Evolutionary conservation across 2,113 vertebrate species (phyloP).

Genomic region (Ceuthmochares aereus): DNA sequence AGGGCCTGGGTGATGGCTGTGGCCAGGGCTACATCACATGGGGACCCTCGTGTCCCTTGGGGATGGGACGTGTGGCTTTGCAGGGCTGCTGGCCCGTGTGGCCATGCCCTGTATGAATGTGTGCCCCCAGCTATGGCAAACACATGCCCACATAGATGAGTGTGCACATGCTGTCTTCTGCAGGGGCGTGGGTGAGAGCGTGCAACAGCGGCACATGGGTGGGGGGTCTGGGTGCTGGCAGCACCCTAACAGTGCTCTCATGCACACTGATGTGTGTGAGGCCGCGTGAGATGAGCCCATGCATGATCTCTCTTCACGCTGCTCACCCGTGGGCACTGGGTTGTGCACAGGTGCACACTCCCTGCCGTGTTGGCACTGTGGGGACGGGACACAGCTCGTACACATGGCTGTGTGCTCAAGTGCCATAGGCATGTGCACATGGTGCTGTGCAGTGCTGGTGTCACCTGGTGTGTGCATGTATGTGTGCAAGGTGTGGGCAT

Average conservation of each 20-base stretch:
- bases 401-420: rapidly evolving
- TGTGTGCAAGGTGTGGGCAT: rapidly evolving
- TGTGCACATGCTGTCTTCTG: rapidly evolving
- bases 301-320: rapidly evolving
- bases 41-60: neutral
- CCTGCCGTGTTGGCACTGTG: rapidly evolving
- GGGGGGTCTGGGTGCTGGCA: neutral
- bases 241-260: rapidly evolving
- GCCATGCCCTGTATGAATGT: rapidly evolving
- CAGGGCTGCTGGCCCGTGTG: rapidly evolving
- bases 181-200: rapidly evolving
- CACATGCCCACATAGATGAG: rapidly evolving
- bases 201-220: rapidly evolving
- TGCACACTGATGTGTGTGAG: rapidly evolving
- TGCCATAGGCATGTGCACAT: rapidly evolving
- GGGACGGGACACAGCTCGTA: rapidly evolving
- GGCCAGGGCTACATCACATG: rapidly evolving
- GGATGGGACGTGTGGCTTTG: neutral
- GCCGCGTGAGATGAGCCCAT: rapidly evolving
- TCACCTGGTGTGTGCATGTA: rapidly evolving
- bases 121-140: neutral
- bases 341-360: rapidly evolving
- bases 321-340: neutral
- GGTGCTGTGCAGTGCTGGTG: rapidly evolving
- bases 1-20: rapidly evolving